These are phyloP conservation scores for Sebastiscus tertius DNA, from an alignment of 2,797 vertebrate species.

Conservation along the genomic window DNA sequence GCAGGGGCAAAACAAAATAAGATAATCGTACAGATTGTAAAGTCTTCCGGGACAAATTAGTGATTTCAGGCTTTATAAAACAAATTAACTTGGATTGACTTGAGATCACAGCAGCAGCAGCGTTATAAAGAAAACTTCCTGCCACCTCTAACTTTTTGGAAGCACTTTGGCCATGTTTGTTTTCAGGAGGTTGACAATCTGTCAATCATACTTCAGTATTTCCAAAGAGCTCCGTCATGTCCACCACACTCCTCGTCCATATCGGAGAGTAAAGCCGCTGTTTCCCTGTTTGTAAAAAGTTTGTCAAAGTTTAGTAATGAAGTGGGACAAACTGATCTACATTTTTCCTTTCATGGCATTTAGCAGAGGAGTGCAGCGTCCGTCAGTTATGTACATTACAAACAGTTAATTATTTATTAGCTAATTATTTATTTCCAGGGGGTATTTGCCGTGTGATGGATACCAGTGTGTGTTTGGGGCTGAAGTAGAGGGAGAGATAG, in stretches of 20 bases:
- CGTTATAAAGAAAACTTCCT: background rate
- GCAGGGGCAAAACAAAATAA: background rate
- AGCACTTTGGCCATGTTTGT: background rate
- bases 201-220: background rate
- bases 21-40: background rate
- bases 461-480: background rate
- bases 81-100: background rate
- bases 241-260: background rate
- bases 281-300: background rate
- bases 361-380: background rate
- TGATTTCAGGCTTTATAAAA: background rate
- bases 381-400: background rate
- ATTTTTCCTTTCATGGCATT: background rate
- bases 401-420: background rate
- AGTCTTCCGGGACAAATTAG: background rate
- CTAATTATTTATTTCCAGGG: background rate
- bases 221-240: background rate
- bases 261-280: background rate
- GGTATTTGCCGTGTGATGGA: constrained; percentile 4
- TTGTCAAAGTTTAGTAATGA: background rate
- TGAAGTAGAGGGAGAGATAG: background rate
- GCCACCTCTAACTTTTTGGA: background rate
- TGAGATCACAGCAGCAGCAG: background rate
- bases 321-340: background rate
- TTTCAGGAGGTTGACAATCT: background rate